Evolutionary conservation across 2,113 vertebrate species (phyloP).

Genomic region (Tiliqua scincoides): DNA sequence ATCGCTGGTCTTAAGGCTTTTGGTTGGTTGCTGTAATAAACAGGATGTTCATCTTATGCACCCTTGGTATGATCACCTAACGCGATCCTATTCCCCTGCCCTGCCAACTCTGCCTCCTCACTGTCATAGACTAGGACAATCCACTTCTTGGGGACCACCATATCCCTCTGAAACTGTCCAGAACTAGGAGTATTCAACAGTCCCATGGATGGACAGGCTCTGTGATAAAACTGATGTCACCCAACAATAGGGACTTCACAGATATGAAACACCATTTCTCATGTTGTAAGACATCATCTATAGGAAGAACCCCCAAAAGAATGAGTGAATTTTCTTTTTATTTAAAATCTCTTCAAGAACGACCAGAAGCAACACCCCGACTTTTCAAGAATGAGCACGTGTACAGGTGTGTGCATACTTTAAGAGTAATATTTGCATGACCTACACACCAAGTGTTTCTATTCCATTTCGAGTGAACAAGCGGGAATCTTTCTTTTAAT

Average conservation of each 20-base stretch:
- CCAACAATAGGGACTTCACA: not conserved
- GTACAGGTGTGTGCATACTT: not conserved
- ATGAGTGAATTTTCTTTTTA: not conserved
- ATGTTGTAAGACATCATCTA: not conserved
- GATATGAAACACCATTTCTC: not conserved
- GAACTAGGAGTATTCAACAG: not conserved
- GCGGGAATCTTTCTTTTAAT: not conserved
- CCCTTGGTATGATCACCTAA: too few relatives aligned
- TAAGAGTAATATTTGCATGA: not conserved
- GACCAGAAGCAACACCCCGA: not conserved
- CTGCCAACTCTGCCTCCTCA: too few relatives aligned
- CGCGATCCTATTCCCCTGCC: too few relatives aligned
- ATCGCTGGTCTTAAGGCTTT: too few relatives aligned
- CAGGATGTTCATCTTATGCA: too few relatives aligned
- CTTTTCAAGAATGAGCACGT: too few relatives aligned
- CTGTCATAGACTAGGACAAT: too few relatives aligned
- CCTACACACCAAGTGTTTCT: not conserved
- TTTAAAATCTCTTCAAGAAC: not conserved
- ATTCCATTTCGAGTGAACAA: not conserved
- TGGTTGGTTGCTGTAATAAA: too few relatives aligned
- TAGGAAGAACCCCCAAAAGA: not conserved
- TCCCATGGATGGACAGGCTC: not conserved
- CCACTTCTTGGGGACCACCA: too few relatives aligned
- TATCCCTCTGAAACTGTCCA: too few relatives aligned
- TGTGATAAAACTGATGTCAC: not conserved